Evolutionary conservation across 1,140 invertebrate genomes (phyloP).

Genomic region (Drosophila sucinea): DNA sequence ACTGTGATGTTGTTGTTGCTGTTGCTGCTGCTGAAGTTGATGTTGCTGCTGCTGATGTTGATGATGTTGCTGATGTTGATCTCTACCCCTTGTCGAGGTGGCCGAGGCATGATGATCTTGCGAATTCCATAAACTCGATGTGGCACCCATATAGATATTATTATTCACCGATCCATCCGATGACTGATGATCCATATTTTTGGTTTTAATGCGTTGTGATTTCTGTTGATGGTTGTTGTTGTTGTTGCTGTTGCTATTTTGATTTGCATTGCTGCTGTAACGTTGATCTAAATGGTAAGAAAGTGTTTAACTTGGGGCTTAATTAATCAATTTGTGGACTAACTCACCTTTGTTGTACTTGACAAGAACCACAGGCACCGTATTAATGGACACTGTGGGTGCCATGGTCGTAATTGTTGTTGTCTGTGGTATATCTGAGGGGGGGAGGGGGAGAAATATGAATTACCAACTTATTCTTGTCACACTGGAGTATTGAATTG

Average conservation of each 20-base stretch:
- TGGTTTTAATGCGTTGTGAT: constrained; percentile 65
- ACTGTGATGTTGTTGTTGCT: constrained; percentile 50
- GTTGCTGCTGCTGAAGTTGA: constrained; percentile 54
- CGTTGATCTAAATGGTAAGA: constrained; percentile 64
- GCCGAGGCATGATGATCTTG: constrained; percentile 64
- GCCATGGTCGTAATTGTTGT: constrained; percentile 80
- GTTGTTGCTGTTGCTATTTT: constrained; percentile 52
- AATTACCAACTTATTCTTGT: background rate
- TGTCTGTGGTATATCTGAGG: constrained; percentile 77
- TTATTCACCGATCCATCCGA: constrained; percentile 61
- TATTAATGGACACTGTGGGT: constrained; percentile 73
- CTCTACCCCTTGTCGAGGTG: constrained; percentile 50
- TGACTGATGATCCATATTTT: constrained; percentile 51
- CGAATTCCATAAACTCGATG: constrained; percentile 77
- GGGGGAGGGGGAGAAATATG: background rate
- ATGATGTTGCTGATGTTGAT: constrained; percentile 69
- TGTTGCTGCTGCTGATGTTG: constrained; percentile 51
- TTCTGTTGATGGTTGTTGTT: constrained; percentile 46
- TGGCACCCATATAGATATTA: constrained; percentile 71
- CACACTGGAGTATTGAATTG: constrained; percentile 1
- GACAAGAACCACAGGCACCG: constrained; percentile 64
- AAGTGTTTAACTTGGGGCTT: background rate
- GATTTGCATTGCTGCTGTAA: constrained; percentile 68
- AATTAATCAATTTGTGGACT: too few relatives aligned
- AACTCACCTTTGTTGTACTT: constrained; percentile 77